Evolutionary conservation across 1,140 invertebrate species (phyloP).

Genomic region (Drosophila albomicans): DNA sequence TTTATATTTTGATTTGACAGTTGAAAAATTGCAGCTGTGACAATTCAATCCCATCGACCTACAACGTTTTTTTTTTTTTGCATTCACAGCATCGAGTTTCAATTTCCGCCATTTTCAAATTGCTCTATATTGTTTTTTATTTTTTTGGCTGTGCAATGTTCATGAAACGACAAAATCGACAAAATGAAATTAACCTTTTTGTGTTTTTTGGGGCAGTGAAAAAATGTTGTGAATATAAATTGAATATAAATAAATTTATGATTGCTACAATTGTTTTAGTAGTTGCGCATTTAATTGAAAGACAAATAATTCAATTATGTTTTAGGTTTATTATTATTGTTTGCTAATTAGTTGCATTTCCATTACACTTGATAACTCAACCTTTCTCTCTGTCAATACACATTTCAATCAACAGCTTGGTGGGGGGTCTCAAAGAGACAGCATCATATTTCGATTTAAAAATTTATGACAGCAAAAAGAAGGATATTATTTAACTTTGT

Average conservation of each 20-base stretch:
- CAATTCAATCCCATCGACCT: constrained; percentile 55
- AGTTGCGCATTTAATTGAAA: background rate
- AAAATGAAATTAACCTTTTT: constrained; percentile 16
- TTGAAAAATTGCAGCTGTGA: constrained; percentile 81
- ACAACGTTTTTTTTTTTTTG: constrained; percentile 16
- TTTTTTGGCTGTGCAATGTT: background rate
- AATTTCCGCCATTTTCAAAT: constrained; percentile 11
- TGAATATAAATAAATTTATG: constrained; percentile 53
- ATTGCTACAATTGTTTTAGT: background rate
- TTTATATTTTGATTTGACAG: constrained; percentile 81
- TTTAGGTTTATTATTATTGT: background rate
- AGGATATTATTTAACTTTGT: constrained; percentile 24
- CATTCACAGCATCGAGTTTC: background rate
- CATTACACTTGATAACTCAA: background rate
- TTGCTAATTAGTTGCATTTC: background rate
- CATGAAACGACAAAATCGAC: constrained; percentile 15
- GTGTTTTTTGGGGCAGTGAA: background rate
- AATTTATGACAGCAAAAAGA: constrained; percentile 18
- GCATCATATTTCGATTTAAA: constrained; percentile 43
- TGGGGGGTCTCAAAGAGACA: constrained; percentile 1
- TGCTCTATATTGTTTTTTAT: constrained; percentile 1
- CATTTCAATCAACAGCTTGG: background rate
- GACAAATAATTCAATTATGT: constrained; percentile 6
- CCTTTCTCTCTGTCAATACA: background rate
- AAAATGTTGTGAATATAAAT: constrained; percentile 55